phyloP scores from a whole-genome alignment of 2,888 invertebrate genomes.

The Ischnura elegans region DNA sequence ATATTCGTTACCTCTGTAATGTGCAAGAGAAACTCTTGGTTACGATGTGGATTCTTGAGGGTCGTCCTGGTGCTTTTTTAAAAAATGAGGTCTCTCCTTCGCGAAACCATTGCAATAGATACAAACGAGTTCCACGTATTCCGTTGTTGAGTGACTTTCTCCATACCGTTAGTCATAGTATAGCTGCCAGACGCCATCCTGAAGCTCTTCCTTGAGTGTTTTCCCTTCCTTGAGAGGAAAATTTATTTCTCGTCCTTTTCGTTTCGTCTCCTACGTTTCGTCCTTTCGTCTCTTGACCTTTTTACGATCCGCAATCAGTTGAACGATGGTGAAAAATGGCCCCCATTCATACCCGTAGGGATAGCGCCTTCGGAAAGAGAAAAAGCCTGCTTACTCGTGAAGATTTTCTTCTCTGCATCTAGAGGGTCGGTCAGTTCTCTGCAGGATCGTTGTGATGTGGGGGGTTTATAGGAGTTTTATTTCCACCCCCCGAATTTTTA shows the following conservation, averaged over 20 bases:
- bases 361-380: neutral
- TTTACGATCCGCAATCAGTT: constrained; percentile 22
- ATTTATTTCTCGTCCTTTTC: neutral
- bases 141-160: neutral
- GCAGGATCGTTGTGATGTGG: no score
- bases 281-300: neutral
- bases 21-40: neutral
- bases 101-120: neutral
- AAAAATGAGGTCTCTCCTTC: neutral
- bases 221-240: neutral
- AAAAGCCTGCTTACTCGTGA: neutral
- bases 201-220: neutral
- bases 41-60: neutral
- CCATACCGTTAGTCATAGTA: neutral
- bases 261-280: no score
- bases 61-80: no score
- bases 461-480: no score
- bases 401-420: neutral
- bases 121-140: neutral
- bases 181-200: neutral
- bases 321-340: neutral
- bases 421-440: neutral
- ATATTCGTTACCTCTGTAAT: neutral
- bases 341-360: neutral
- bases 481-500: no score